Percentiles rank a stretch among this genome's conserved stretches.
Evolutionary conservation across 2,797 vertebrate species (phyloP).

Genomic region (Dendrocincla tyrannina): DNA sequence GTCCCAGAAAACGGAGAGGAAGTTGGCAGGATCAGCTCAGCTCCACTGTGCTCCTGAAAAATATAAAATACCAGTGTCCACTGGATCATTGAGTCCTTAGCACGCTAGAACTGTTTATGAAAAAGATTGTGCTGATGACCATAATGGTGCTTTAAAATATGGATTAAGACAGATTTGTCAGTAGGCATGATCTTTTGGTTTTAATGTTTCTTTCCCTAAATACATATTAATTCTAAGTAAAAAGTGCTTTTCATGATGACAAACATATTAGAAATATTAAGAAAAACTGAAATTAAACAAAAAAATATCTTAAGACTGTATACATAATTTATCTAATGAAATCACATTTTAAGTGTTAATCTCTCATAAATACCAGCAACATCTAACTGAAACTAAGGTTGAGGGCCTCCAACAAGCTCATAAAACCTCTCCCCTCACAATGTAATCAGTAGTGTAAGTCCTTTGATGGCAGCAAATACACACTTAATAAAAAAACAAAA

Average conservation of each 20-base stretch:
- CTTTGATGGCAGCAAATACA: background rate
- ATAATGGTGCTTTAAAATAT: background rate
- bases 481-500: background rate
- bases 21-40: constrained; percentile 68
- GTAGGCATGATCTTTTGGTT: background rate
- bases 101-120: constrained; percentile 27
- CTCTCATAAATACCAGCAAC: background rate
- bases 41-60: constrained; percentile 67
- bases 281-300: background rate
- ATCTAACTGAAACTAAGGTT: background rate
- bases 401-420: background rate
- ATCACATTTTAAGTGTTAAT: background rate
- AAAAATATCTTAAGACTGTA: background rate
- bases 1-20: constrained; percentile 61
- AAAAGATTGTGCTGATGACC: constrained; percentile 33
- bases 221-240: background rate
- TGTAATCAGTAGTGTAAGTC: background rate
- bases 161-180: background rate
- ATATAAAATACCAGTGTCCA: constrained; percentile 66
- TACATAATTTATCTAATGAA: background rate
- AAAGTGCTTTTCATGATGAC: background rate
- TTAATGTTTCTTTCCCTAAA: background rate
- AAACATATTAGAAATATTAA: background rate
- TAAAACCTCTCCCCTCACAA: background rate
- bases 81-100: constrained; percentile 66